phyloP scores from a whole-genome alignment of 2,888 invertebrate genomes.

The Clostera curtula region DNA sequence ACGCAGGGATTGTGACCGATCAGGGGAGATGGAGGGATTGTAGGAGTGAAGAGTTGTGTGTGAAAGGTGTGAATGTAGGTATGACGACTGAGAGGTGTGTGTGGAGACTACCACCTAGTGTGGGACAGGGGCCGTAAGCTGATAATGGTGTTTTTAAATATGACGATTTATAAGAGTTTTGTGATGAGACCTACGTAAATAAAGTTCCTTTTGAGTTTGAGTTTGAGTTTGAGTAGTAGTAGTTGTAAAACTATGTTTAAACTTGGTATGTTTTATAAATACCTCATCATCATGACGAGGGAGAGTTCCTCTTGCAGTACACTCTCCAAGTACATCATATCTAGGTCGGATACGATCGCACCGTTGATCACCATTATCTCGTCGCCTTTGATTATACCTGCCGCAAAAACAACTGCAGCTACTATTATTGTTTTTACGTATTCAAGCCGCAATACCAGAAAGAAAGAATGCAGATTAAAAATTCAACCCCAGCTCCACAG shows the following conservation, averaged over 20 bases:
- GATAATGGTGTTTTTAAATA: no score
- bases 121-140: no score
- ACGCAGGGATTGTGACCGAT: no score
- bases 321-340: slow-evolving; percentile 99
- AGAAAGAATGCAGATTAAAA: slow-evolving; percentile 25
- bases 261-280: slow-evolving; percentile 28
- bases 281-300: slow-evolving; percentile 97
- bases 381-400: slow-evolving; percentile 97
- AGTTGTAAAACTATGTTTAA: slow-evolving; percentile 12
- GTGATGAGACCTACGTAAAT: no score
- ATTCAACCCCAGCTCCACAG: slow-evolving; percentile 11
- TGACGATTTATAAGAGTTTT: no score
- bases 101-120: no score
- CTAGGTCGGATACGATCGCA: slow-evolving; percentile 97
- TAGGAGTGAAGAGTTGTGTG: no score
- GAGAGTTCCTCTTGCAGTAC: slow-evolving; percentile 95
- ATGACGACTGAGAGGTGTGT: no score
- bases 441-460: slow-evolving; percentile 21
- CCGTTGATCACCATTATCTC: slow-evolving; percentile 99
- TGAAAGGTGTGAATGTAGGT: no score
- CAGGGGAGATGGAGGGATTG: no score
- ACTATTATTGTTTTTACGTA: slow-evolving; percentile 37
- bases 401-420: slow-evolving; percentile 46
- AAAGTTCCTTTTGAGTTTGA: no score
- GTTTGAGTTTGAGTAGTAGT: no score